A percentile compares a stretch with the other conserved stretches of the same genome.
Conservation (phyloP, 1,140 invertebrate genomes). For the Sitophilus oryzae region DNA sequence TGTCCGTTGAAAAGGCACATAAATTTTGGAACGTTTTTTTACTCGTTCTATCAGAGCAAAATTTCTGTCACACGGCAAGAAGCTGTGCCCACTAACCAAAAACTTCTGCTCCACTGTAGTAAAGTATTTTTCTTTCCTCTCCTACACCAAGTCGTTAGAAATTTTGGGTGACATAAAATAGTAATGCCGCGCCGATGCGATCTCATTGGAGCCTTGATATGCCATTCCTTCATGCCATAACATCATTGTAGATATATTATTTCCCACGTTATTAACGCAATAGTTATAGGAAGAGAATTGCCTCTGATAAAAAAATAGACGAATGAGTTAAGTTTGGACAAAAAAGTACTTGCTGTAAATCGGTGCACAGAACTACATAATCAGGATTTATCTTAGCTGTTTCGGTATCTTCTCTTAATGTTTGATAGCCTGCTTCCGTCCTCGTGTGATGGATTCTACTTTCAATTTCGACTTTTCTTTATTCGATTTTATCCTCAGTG, state of each 20-base stretch:
- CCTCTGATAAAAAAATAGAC: constrained; percentile 12
- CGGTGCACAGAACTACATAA: constrained; percentile 7
- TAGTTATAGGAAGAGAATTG: constrained; percentile 16
- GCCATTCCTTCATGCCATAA: constrained; percentile 20
- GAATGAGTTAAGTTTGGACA: constrained; percentile 11
- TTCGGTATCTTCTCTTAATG: too few relatives aligned
- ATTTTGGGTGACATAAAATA: constrained; percentile 5
- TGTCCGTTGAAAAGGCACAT: not conserved
- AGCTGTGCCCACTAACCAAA: constrained; percentile 11
- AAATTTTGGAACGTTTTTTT: constrained; percentile 4
- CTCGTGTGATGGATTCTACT: too few relatives aligned
- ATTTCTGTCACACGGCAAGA: constrained; percentile 10
- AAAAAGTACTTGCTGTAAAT: constrained; percentile 19
- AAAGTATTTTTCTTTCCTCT: constrained; percentile 14
- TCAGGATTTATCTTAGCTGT: too few relatives aligned
- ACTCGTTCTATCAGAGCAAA: constrained; percentile 6
- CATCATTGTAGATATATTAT: not conserved
- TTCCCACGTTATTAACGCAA: constrained; percentile 7
- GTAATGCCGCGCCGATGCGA: too few relatives aligned
- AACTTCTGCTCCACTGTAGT: constrained; percentile 8
- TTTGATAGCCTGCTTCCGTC: too few relatives aligned
- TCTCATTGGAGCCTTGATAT: constrained; percentile 5
- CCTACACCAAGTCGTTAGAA: not conserved
- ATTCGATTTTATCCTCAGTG: too few relatives aligned
- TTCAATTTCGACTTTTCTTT: too few relatives aligned